Evolutionary conservation across 2,113 vertebrate species (phyloP), one percentile per base, ranked within the genome.

Genomic region (Cololabis saira): DNA sequence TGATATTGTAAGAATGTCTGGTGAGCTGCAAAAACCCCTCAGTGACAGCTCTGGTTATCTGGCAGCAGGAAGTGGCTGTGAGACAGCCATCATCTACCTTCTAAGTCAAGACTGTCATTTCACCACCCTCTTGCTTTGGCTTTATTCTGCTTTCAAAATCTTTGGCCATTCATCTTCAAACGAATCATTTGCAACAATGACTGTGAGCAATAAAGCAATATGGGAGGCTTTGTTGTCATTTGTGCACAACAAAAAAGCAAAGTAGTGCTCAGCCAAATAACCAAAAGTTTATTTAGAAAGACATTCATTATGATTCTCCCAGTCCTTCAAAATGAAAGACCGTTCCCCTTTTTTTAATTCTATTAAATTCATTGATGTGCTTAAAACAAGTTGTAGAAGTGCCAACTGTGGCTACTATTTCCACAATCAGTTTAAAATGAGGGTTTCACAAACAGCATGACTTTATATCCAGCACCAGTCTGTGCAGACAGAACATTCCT

Each of bases 271-370:
- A 63, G 52, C 55, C 81, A 76, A 74, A 78, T 52, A 42, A 49
- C 57, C 77, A 74, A 80, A 74, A 81, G 83, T 74, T 90, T 81
- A 65, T 50, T 69, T 57, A 84, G 73, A 75, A 85, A 71, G 55
- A 61, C 48, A 64, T 80, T 45, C 22, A 73, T 72, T 69, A 37
- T 40, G 44, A 76, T 73, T 66, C 43, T 60, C 33, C 65, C 47
- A 16, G 55, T 78, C 17, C 54, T 71, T 55, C 51, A 61, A 75
- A 61, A 49, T 12, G 71, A 69, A 53, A 75, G 62, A 59, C 61
- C 55, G 50, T 67, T 21, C 51, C 74, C 43, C 59, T 74, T 18
- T 54, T 59, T 74, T 17, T 51, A 58, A 78, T 71, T 57, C 49
- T 40, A 56, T 41, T 15, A 12, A n/a, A 52, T 82, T 68, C 59